These are phyloP conservation scores for Tinea pellionella DNA, from an alignment of 2,888 invertebrate species.

Conservation along the genomic window DNA sequence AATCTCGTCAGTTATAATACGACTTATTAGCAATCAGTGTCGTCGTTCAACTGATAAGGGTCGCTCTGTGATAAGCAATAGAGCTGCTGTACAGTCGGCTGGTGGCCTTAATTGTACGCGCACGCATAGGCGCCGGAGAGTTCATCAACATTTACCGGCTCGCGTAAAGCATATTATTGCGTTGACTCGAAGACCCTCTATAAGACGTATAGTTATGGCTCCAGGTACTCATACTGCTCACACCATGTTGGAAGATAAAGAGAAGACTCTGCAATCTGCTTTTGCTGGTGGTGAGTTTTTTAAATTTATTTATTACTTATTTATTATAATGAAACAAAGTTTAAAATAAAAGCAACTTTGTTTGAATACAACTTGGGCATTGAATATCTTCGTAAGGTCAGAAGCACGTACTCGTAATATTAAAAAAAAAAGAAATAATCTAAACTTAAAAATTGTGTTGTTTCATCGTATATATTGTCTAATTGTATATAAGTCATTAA, in stretches of 20 bases:
- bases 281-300: slow-evolving; percentile 39
- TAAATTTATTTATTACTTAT: no score
- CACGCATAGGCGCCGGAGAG: slow-evolving; percentile 44
- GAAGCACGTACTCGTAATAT: no score
- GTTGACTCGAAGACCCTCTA: slow-evolving; percentile 53
- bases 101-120: slow-evolving; percentile 57
- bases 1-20: slow-evolving; percentile 54
- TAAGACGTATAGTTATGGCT: slow-evolving; percentile 66
- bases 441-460: no score
- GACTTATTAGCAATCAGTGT: slow-evolving; percentile 60
- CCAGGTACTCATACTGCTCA: slow-evolving; percentile 68
- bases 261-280: slow-evolving; percentile 50
- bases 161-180: slow-evolving; percentile 52
- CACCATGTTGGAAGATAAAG: slow-evolving; percentile 65
- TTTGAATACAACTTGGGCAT: not conserved
- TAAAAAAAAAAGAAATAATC: no score
- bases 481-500: no score
- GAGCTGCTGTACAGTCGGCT: slow-evolving; percentile 51
- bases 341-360: not conserved
- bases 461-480: no score
- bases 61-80: slow-evolving; percentile 56
- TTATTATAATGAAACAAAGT: not conserved
- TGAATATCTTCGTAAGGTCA: no score
- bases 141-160: slow-evolving; percentile 9
- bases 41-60: slow-evolving; percentile 55